Conservation (phyloP, 2,888 invertebrate genomes). For the Thecophora atra region DNA sequence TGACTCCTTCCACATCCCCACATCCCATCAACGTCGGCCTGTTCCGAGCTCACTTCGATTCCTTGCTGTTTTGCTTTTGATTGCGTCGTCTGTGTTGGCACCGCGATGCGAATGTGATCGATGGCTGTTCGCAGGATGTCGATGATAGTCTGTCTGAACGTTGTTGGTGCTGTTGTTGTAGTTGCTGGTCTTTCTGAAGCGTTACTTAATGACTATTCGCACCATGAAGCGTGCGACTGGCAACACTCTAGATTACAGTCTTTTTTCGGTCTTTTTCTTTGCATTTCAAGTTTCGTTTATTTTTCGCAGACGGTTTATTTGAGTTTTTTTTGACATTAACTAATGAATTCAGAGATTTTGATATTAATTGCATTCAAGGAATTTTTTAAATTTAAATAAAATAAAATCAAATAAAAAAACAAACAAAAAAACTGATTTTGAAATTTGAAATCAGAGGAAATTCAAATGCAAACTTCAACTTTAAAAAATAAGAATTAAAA, state of each 20-base stretch:
- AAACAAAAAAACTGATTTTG: no score
- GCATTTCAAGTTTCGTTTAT: background rate
- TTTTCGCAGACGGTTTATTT: background rate
- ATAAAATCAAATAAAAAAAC: no score
- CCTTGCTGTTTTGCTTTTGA: background rate
- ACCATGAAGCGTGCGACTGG: constrained; percentile 33
- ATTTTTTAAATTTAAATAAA: background rate
- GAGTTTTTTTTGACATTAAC: background rate
- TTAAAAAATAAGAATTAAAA: no score
- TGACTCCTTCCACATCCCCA: background rate
- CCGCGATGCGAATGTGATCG: constrained; percentile 15
- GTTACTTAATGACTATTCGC: constrained; percentile 30
- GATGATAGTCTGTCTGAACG: background rate
- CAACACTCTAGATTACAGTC: constrained; percentile 10
- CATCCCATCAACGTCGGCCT: background rate
- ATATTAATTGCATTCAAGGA: background rate
- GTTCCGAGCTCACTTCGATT: background rate
- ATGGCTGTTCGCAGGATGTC: constrained; percentile 19
- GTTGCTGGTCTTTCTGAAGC: constrained; percentile 1
- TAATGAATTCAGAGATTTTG: background rate
- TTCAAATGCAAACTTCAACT: no score
- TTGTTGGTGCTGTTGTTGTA: background rate
- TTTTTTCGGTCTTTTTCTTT: background rate
- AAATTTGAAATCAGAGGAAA: no score
- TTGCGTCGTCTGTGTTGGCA: constrained; percentile 5